Conservation (phyloP, 2,113 vertebrate genomes). For the Rattus rattus region DNA sequence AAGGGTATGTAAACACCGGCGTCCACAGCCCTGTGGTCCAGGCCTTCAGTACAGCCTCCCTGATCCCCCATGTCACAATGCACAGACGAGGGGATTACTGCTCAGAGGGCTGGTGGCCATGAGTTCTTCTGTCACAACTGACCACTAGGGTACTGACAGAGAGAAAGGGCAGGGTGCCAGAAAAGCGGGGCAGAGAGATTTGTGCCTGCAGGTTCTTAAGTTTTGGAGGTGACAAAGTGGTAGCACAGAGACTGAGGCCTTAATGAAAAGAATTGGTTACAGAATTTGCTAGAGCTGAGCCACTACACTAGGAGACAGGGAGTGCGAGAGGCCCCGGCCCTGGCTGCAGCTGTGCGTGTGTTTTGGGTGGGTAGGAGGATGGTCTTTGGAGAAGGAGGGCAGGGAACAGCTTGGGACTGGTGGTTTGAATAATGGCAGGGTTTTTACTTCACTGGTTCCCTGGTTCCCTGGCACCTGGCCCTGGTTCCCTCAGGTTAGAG, state of each 20-base stretch:
- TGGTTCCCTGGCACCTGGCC: neutral
- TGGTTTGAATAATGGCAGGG: neutral
- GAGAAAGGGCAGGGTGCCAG: neutral
- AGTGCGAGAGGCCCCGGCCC: no score
- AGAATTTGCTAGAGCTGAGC: neutral
- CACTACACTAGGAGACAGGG: neutral
- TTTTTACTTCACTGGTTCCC: neutral
- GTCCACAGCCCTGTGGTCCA: neutral
- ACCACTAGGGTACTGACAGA: neutral
- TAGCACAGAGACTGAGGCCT: neutral
- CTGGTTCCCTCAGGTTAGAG: neutral
- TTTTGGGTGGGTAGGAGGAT: neutral
- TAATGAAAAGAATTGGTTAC: neutral
- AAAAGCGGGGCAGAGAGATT: neutral
- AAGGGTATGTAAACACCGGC: neutral
- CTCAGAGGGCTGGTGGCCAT: neutral
- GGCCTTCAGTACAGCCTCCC: neutral
- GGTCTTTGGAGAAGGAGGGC: neutral
- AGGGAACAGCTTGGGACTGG: neutral
- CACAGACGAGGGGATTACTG: neutral
- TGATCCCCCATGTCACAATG: rapidly evolving
- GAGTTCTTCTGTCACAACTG: neutral
- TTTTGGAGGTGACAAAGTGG: neutral
- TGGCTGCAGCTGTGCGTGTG: neutral
- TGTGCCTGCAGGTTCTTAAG: neutral